Conservation (phyloP, 37 sponge, comb jelly and placozoan species). For the Agelas oroides region DNA sequence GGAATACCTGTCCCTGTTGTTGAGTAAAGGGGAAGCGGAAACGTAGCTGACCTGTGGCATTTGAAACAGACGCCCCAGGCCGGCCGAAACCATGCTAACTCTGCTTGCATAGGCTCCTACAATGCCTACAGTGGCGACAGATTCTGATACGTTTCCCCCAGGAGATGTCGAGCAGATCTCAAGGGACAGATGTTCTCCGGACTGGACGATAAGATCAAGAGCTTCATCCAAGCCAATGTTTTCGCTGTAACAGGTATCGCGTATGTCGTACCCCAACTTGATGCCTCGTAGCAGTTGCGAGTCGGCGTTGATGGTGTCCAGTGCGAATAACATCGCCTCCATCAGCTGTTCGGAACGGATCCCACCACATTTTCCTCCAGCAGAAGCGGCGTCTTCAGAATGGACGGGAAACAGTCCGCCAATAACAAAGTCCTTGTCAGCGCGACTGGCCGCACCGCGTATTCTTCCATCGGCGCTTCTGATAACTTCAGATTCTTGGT, state of each 20-base stretch:
- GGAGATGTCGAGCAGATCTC: neutral
- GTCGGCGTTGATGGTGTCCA: conserved; percentile 67
- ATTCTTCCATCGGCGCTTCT: no score
- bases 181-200: conserved; percentile 21
- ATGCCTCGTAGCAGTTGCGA: conserved; percentile 45
- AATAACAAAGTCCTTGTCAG: conserved; percentile 50
- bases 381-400: neutral
- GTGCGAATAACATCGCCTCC: conserved; percentile 84
- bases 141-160: neutral
- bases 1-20: conserved; percentile 55
- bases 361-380: neutral
- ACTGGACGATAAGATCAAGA: conserved; percentile 50
- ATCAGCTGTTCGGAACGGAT: conserved; percentile 25
- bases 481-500: no score
- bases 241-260: conserved; percentile 79
- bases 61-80: conserved; percentile 63
- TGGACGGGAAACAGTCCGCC: conserved; percentile 86
- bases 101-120: conserved; percentile 74
- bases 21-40: conserved; percentile 62
- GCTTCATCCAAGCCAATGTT: conserved; percentile 67
- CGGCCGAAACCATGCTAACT: conserved; percentile 53
- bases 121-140: conserved; percentile 19
- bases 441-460: no score
- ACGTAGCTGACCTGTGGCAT: conserved; percentile 83
- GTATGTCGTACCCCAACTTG: conserved; percentile 74